A percentile compares a stretch with the other conserved stretches of the same genome.
These are phyloP conservation scores for Porites cylindrica DNA, from an alignment of 92 coral and sea anemone species.

Conservation along the genomic window DNA sequence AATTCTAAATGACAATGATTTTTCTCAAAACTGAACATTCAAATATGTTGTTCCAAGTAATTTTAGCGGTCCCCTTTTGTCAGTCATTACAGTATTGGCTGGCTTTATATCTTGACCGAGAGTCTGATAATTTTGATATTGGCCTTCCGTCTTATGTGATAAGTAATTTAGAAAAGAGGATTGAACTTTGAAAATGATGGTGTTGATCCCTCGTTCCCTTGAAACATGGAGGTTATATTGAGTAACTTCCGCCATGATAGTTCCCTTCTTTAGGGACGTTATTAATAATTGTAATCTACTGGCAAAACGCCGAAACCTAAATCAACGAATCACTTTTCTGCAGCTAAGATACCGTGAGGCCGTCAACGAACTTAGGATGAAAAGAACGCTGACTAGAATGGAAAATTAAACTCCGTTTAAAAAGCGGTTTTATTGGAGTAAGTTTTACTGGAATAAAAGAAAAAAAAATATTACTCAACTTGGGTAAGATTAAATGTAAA, in stretches of 20 bases:
- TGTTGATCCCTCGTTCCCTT: neutral
- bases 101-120: neutral
- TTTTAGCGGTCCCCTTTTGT: too few relatives aligned
- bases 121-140: neutral
- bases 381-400: neutral
- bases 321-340: slow-evolving; percentile 3
- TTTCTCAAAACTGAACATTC: neutral
- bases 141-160: neutral
- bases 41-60: too few relatives aligned
- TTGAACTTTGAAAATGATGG: neutral
- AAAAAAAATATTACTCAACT: neutral
- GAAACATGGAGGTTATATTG: neutral
- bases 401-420: neutral
- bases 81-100: neutral
- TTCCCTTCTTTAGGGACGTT: neutral
- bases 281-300: neutral
- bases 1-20: neutral
- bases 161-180: neutral
- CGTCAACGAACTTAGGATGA: neutral
- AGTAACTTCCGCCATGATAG: neutral
- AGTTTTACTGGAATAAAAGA: neutral
- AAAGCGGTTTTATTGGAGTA: neutral
- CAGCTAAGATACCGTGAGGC: neutral
- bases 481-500: neutral
- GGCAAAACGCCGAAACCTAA: neutral